Conservation (phyloP, 1,140 invertebrate species). For the Drosophila parvula region DNA sequence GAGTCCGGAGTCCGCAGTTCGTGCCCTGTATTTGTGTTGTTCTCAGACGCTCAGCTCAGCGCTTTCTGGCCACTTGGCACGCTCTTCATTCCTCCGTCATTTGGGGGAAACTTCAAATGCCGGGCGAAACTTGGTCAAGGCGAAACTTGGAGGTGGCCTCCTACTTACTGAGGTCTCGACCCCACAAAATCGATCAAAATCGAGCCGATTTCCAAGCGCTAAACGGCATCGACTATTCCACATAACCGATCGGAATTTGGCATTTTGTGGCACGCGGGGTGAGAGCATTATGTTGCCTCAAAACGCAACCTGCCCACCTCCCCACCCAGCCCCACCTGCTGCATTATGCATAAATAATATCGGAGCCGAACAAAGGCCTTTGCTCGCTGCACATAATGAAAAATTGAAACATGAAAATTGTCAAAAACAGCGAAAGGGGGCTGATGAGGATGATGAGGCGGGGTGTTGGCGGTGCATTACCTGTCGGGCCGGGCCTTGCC, state of each 20-base stretch:
- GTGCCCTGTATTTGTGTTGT: conserved; percentile 35
- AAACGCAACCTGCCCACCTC: no score
- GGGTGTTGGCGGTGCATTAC: conserved; percentile 52
- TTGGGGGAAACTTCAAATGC: conserved; percentile 22
- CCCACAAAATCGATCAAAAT: conserved; percentile 64
- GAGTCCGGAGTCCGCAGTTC: conserved; percentile 9
- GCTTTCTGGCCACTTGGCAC: conserved; percentile 18
- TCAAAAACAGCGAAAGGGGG: conserved; percentile 66
- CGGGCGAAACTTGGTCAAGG: conserved; percentile 50
- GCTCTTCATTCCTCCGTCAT: conserved; percentile 9
- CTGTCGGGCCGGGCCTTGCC: conserved; percentile 55
- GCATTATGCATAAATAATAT: conserved; percentile 80
- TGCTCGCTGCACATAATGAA: conserved; percentile 66
- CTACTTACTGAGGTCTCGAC: not conserved
- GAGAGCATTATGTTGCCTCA: not conserved
- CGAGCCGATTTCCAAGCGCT: conserved; percentile 36
- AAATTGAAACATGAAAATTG: conserved; percentile 82
- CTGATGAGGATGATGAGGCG: conserved; percentile 5
- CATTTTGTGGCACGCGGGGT: conserved; percentile 25
- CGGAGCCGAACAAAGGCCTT: conserved; percentile 55
- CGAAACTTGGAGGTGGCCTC: conserved; percentile 8
- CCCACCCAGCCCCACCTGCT: conserved; percentile 43
- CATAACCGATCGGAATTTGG: conserved; percentile 48
- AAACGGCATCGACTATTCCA: conserved; percentile 45
- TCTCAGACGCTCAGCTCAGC: no score